Conservation (phyloP, 2,797 vertebrate genomes). For the Rhincodon typus region DNA sequence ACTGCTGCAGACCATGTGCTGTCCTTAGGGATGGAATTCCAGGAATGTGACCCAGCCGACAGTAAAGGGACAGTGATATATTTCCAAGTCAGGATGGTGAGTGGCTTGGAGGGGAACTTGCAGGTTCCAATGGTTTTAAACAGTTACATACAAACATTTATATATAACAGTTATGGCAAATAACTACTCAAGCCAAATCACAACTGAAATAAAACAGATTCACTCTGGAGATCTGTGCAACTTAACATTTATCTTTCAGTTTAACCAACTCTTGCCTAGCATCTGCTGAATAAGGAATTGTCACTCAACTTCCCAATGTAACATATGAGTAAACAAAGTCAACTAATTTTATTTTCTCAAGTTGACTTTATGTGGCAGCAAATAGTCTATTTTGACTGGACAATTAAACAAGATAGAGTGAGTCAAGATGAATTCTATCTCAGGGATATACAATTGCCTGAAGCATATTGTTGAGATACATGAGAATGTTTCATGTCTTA, state of each 20-base stretch:
- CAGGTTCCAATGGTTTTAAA: background rate
- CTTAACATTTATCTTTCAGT: background rate
- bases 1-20: no score
- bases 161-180: background rate
- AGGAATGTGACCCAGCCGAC: no score
- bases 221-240: no score
- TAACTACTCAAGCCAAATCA: background rate
- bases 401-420: background rate
- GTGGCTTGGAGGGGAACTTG: no score
- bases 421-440: background rate
- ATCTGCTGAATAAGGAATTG: background rate
- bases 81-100: no score
- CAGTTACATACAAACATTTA: background rate
- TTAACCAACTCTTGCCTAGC: background rate
- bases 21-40: no score
- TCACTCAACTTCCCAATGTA: background rate
- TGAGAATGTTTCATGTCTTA: background rate
- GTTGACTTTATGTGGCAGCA: background rate
- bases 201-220: background rate
- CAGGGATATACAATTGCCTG: background rate
- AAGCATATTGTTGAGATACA: background rate
- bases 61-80: no score
- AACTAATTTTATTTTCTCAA: background rate
- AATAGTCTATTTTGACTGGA: no score
- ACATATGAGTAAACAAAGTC: background rate